These are phyloP conservation scores for Rhopilema esculentum DNA, from an alignment of 30 jellyfish, hydroid and myxozoan genomes.

Conservation along the genomic window DNA sequence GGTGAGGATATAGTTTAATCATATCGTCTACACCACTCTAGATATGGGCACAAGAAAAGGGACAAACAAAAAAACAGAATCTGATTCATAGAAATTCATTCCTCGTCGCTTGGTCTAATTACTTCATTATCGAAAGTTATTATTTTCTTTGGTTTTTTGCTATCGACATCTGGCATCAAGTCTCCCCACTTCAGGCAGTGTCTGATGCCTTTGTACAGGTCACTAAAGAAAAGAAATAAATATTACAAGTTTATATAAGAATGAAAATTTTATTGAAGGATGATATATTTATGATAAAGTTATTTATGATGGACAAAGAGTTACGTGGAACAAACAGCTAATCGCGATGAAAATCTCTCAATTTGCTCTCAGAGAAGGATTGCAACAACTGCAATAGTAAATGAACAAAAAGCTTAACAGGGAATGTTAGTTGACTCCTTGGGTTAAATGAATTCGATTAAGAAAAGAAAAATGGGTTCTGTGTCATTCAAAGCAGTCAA, in stretches of 20 bases:
- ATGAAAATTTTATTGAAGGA: no score
- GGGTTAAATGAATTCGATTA: not conserved
- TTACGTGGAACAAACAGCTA: no score
- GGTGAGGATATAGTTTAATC: no score
- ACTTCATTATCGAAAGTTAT: constrained; percentile 36
- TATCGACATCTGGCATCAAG: constrained; percentile 65
- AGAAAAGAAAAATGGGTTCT: not conserved
- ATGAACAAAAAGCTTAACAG: not conserved
- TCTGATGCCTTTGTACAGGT: constrained; percentile 84
- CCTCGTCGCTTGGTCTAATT: not conserved
- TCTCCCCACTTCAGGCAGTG: constrained; percentile 94
- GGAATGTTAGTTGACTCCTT: not conserved
- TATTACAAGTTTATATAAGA: not conserved
- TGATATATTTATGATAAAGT: no score
- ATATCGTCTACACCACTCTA: no score
- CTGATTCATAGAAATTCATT: not conserved
- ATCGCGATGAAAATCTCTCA: no score
- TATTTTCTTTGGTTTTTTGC: constrained; percentile 65
- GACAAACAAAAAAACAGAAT: not conserved
- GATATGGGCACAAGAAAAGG: no score
- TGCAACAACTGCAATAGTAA: no score
- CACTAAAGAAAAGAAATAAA: constrained; percentile 36
- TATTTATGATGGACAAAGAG: no score
- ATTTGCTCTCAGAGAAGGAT: no score
- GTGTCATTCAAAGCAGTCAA: no score